These are phyloP conservation scores for Dasyprocta punctata DNA, from an alignment of 2,113 vertebrate species.

Conservation along the genomic window DNA sequence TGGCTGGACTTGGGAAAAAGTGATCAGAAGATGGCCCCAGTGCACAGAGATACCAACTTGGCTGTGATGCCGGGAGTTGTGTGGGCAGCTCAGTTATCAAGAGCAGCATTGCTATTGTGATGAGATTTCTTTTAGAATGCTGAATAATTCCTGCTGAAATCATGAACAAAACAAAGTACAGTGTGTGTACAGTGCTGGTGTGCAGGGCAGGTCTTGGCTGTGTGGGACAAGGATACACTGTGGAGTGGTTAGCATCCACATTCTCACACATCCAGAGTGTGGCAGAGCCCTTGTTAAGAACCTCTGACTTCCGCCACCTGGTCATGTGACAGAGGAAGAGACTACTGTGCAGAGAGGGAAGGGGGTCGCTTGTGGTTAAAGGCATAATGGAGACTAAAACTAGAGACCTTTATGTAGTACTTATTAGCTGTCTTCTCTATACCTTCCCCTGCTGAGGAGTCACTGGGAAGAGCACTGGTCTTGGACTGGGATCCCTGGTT, in stretches of 20 bases:
- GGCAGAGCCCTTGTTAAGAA: not conserved
- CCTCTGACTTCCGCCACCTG: not conserved
- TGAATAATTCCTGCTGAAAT: not conserved
- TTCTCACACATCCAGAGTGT: not conserved
- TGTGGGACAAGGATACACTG: not conserved
- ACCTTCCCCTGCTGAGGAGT: not conserved
- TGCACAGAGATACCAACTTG: fast-evolving
- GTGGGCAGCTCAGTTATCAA: not conserved
- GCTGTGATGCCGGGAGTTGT: not conserved
- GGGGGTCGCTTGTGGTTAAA: not conserved
- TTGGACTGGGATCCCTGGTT: not conserved
- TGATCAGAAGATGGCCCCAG: too few relatives aligned
- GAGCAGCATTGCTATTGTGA: not conserved
- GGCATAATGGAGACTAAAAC: not conserved
- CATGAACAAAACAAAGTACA: not conserved
- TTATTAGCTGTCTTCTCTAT: not conserved
- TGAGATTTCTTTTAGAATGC: not conserved
- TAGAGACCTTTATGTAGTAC: not conserved
- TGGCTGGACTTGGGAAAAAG: not conserved
- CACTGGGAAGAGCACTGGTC: not conserved
- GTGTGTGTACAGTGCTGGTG: not conserved
- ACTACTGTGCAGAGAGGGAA: not conserved
- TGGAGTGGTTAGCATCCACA: fast-evolving
- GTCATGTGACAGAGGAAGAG: not conserved
- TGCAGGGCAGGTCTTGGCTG: not conserved